phyloP scores from a whole-genome alignment of 2,888 invertebrate species.

The Iphiclides podalirius region DNA sequence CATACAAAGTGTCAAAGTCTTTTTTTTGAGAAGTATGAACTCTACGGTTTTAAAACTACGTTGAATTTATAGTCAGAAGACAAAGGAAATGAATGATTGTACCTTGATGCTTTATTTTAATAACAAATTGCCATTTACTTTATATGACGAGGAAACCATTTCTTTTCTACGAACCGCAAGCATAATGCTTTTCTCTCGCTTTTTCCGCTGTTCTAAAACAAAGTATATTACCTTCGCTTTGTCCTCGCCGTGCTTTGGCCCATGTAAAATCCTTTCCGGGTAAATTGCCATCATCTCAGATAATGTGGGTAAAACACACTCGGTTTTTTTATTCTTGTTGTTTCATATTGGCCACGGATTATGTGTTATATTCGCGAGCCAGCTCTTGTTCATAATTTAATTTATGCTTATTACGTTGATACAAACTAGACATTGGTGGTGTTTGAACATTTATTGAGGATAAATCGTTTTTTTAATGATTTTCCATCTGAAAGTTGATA shows the following conservation, averaged over 20 bases:
- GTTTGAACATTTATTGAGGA: too few relatives aligned
- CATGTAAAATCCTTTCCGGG: conserved; percentile 54
- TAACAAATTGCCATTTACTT: neutral
- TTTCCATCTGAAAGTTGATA: too few relatives aligned
- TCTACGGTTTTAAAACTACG: too few relatives aligned
- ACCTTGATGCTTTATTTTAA: conserved; percentile 1
- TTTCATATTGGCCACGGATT: conserved; percentile 18
- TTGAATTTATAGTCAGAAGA: too few relatives aligned
- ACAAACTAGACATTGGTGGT: too few relatives aligned
- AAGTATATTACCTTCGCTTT: conserved; percentile 62
- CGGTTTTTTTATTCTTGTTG: conserved; percentile 34
- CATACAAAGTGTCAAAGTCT: too few relatives aligned
- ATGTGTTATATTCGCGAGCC: conserved; percentile 27
- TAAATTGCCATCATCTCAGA: conserved; percentile 54
- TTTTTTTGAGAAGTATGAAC: too few relatives aligned
- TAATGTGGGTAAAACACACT: conserved; percentile 49
- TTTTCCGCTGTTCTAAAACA: conserved; percentile 51
- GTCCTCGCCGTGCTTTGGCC: conserved; percentile 47
- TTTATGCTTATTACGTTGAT: conserved; percentile 28
- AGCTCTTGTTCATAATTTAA: conserved; percentile 32
- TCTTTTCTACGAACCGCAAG: conserved; percentile 1
- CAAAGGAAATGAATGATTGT: neutral
- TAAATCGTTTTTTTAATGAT: too few relatives aligned
- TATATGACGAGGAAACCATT: conserved; percentile 3
- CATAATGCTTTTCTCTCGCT: conserved; percentile 38